Evolutionary conservation across 2,888 invertebrate genomes (phyloP), one percentile per base, ranked within the genome.

Genomic region (Hemaris fuciformis): DNA sequence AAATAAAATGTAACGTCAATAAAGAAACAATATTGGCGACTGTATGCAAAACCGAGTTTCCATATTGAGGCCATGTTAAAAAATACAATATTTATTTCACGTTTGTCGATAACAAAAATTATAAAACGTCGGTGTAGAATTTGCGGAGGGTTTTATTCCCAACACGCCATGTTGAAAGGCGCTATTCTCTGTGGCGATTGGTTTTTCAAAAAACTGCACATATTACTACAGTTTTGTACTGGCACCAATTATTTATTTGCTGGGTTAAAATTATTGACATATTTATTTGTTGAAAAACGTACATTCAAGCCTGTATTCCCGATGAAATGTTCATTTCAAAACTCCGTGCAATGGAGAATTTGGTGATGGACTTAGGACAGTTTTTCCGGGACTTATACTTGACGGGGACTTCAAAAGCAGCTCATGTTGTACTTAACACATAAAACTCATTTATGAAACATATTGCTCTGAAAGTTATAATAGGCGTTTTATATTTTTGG

Each of bases 21-120:
- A 38, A 38, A 38, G 1, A n/a, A 38, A 38, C 38, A 10, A 38
- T n/a, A 43, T 43, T 43, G 10, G 10, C 53, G 27, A 4, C 3
- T 4, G 18, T 27, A 25, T 25, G 25, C 7, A 5, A 48, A 48
- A 13, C 48, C 15, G 6, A 15, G 6, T 25, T 48, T 48, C 23
- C 48, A n/a, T 15, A 48, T 15, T 15, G 27, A 42, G 42, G 15
- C 15, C 25, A 48, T 25, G 15, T 15, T 15, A 7, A 38, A n/a
- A 53, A 53, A 31, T 2, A 7, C 20, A 45, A 8, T 56, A 56
- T 56, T 56, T 41, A 22, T 57, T n/a, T 20, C 15, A 34, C 38
- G 38, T 38, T 18, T 34, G 20, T 57, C 22, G 6, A 38, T 59
- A 59, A 13, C 38, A 13, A 46, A 57, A 61, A 61, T 61, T 53